Percentiles rank a stretch among this genome's conserved stretches.
Evolutionary conservation across 1,140 invertebrate species (phyloP).

Genomic region (Agraylea sexmaculata): DNA sequence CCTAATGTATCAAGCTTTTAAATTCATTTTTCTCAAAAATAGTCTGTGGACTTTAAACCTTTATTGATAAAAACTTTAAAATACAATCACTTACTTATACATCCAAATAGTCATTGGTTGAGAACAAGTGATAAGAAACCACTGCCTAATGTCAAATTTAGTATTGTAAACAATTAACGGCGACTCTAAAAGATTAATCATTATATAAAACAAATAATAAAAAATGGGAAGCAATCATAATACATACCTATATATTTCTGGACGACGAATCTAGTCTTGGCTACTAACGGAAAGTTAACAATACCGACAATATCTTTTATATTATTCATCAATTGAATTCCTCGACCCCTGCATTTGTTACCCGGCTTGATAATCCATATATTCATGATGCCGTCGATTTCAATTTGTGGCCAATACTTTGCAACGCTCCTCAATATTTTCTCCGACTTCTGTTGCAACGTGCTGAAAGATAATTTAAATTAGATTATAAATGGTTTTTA

Average conservation of each 20-base stretch:
- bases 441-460: slow-evolving; percentile 31
- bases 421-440: slow-evolving; percentile 35
- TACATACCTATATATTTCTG: slow-evolving; percentile 87
- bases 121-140: slow-evolving; percentile 84
- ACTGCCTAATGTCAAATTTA: slow-evolving; percentile 89
- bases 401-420: slow-evolving; percentile 66
- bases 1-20: slow-evolving; percentile 1
- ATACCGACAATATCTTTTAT: slow-evolving; percentile 74
- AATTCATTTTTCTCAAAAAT: slow-evolving; percentile 7
- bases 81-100: slow-evolving; percentile 55
- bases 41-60: neutral
- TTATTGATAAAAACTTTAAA: slow-evolving; percentile 9
- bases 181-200: neutral
- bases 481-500: too few species aligned
- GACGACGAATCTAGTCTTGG: slow-evolving; percentile 75
- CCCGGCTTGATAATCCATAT: slow-evolving; percentile 95
- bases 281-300: slow-evolving; percentile 44
- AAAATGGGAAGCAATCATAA: slow-evolving; percentile 3
- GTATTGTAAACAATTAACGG: slow-evolving; percentile 79
- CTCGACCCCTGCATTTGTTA: slow-evolving; percentile 82
- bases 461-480: slow-evolving; percentile 24
- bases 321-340: slow-evolving; percentile 77
- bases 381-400: slow-evolving; percentile 73
- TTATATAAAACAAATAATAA: slow-evolving; percentile 6
- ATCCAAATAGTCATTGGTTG: slow-evolving; percentile 89